Percentiles rank a stretch among this genome's conserved stretches.
These are phyloP conservation scores for Stenurella melanura DNA, from an alignment of 2,888 invertebrate species.

Conservation along the genomic window DNA sequence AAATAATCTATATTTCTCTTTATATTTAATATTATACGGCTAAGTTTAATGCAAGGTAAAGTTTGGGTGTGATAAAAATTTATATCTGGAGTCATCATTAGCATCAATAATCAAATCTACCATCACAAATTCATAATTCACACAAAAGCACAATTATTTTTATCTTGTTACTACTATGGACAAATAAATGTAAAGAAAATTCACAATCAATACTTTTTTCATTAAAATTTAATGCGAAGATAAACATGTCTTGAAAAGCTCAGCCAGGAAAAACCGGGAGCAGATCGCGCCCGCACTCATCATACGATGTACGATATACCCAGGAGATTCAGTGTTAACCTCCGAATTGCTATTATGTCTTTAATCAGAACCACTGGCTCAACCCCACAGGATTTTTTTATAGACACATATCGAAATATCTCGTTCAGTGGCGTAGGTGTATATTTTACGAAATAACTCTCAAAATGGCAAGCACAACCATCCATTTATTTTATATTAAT, in stretches of 20 bases:
- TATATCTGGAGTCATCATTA: no score
- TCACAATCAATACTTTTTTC: background rate
- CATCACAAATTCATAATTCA: no score
- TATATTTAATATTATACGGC: no score
- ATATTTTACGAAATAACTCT: no score
- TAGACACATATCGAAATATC: background rate
- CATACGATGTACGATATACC: conserved; percentile 4
- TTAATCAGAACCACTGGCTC: conserved; percentile 6
- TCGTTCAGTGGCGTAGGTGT: background rate
- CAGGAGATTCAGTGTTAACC: conserved; percentile 11
- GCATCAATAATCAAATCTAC: no score
- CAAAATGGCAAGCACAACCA: no score
- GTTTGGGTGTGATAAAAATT: no score
- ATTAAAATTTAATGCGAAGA: conserved; percentile 7
- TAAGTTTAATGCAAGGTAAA: no score
- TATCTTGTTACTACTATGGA: background rate
- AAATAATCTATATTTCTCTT: no score
- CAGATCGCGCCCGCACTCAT: background rate
- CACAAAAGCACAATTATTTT: no score
- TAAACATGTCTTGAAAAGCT: background rate
- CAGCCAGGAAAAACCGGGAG: background rate
- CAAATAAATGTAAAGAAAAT: background rate
- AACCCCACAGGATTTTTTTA: conserved; percentile 6
- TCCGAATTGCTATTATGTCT: conserved; percentile 12
- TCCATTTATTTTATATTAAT: no score